Evolutionary conservation across 1,140 invertebrate genomes (phyloP), one percentile per base, ranked within the genome.

Genomic region (Pseudomyrmex concolor): DNA sequence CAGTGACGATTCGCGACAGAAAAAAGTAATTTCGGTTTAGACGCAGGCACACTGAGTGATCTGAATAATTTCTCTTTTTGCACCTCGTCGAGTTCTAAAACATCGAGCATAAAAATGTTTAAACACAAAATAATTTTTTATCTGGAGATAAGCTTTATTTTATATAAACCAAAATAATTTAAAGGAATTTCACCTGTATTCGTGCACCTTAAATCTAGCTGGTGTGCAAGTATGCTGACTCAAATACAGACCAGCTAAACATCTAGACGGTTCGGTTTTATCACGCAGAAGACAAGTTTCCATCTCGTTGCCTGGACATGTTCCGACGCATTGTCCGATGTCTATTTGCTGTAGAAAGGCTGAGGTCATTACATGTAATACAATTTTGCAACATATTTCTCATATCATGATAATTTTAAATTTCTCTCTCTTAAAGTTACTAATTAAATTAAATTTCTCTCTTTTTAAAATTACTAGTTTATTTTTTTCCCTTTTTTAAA

Each of bases 301-400:
- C 8, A 90, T 93, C 45, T 90, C 76, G 60, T 91, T 93, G 0
- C 89, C 89, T 8, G 92, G 88, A 89, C 95, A 95, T 45, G 86
- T 90, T 10, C 94, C 95, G 50, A 93, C 90, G 67, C 95, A 95
- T 76, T 94, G 92, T 17, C 95, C 95, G 48, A 95, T 93, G 78
- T 95, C 94, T 80, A 95, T 94, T 85, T 94, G 90, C 95, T 95
- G 54, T 22, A 12, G n/a, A 50, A 12, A 57, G n/a, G 12, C 34
- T 34, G 34, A 34, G 5, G 34, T 34, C 5, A 34, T 34, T 34
- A 34, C 5, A 34, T 34, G 34, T 7, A 34, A 7, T 34, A 7
- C 5, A 34, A 7, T 34, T 34, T 34, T 34, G 5, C 50, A 51
- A 51, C 7, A 34, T 34, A 34, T 10, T 43, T 17, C 15, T 63